phyloP scores from a whole-genome alignment of 2,888 invertebrate genomes.

The Mantis religiosa region DNA sequence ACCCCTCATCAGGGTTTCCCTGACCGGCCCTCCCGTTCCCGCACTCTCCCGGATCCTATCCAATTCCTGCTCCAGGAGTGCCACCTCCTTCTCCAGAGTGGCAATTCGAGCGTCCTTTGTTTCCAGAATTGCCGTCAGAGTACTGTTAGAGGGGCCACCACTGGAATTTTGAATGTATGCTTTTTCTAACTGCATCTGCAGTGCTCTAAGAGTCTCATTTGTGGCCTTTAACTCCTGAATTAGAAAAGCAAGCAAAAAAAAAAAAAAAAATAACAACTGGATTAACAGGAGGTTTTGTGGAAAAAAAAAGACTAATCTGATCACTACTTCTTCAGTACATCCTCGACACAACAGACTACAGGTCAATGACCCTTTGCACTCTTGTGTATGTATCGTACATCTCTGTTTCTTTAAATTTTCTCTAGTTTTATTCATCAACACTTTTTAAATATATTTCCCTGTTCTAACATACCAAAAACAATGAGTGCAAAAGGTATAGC shows the following conservation, averaged over 20 bases:
- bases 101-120: slow-evolving; percentile 84
- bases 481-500: background rate
- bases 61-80: slow-evolving; percentile 74
- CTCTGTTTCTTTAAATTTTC: background rate
- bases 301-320: background rate
- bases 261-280: slow-evolving; percentile 20
- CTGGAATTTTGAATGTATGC: slow-evolving; percentile 41
- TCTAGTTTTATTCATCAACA: background rate
- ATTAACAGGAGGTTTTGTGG: slow-evolving; percentile 17
- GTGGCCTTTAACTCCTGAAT: slow-evolving; percentile 77
- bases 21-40: slow-evolving; percentile 14
- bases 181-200: slow-evolving; percentile 75
- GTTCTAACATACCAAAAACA: background rate
- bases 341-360: slow-evolving; percentile 10
- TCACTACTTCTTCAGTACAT: background rate
- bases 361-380: background rate
- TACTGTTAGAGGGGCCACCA: slow-evolving; percentile 59
- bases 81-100: slow-evolving; percentile 80
- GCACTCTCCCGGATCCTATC: slow-evolving; percentile 47
- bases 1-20: slow-evolving; percentile 2
- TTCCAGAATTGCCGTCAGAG: slow-evolving; percentile 74
- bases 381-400: background rate
- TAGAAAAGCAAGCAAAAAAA: slow-evolving; percentile 13
- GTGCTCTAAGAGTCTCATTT: slow-evolving; percentile 78
- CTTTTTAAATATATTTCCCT: background rate